phyloP scores from a whole-genome alignment of 2,797 vertebrate species.

The Otolemur crassicaudatus region DNA sequence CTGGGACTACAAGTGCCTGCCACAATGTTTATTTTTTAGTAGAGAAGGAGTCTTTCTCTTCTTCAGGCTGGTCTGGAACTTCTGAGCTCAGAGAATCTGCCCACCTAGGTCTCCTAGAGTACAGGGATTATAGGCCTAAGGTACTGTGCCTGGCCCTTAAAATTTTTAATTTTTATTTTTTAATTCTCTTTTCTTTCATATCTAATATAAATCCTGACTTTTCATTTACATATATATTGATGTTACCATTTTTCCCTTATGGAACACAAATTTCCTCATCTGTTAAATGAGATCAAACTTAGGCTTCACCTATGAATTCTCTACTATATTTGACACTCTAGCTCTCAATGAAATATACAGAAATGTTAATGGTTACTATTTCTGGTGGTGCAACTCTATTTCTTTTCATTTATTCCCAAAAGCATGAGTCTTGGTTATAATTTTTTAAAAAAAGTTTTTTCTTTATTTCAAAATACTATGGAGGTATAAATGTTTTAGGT shows the following conservation, averaged over 20 bases:
- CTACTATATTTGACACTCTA: not conserved
- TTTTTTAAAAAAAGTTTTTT: not conserved
- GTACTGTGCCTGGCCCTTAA: not conserved
- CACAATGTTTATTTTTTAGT: no score
- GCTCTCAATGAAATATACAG: not conserved
- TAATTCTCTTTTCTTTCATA: not conserved
- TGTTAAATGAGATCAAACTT: not conserved
- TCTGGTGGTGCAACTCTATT: not conserved
- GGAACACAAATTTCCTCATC: not conserved
- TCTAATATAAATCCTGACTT: not conserved
- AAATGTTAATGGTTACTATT: not conserved
- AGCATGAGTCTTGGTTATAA: not conserved
- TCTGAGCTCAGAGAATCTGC: no score
- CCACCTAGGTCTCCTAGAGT: no score
- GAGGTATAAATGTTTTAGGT: no score
- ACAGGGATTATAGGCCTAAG: no score
- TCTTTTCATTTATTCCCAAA: not conserved
- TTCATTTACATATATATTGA: not conserved
- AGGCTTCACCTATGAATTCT: not conserved
- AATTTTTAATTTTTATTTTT: constrained; percentile 16
- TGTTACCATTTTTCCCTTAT: not conserved
- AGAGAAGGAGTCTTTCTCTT: no score
- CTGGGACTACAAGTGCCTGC: no score
- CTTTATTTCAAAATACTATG: no score
- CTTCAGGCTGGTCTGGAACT: no score